These are phyloP conservation scores for Novumbra hubbsi DNA, from an alignment of 2,797 vertebrate genomes.

Conservation along the genomic window DNA sequence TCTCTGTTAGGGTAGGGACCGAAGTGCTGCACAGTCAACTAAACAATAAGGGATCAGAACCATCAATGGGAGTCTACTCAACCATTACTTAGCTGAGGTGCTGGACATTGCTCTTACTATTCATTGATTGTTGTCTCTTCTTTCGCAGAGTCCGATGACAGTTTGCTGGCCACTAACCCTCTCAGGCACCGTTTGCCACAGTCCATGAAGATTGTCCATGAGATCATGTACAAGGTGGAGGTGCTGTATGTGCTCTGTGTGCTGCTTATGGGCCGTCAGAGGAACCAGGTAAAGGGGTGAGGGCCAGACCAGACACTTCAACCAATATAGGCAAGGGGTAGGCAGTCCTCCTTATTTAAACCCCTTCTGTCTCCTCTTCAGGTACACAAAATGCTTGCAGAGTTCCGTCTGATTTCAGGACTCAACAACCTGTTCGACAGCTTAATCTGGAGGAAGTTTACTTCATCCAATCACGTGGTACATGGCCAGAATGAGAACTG, in stretches of 20 bases:
- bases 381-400: slow-evolving; percentile 98
- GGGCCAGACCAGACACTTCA: background rate
- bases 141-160: slow-evolving; percentile 89
- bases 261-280: slow-evolving; percentile 94
- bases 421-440: slow-evolving; percentile 98
- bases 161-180: slow-evolving; percentile 85
- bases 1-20: too few species aligned
- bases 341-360: background rate
- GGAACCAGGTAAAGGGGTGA: slow-evolving; percentile 85
- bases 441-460: slow-evolving; percentile 97
- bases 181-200: slow-evolving; percentile 89
- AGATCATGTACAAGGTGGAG: slow-evolving; percentile 99
- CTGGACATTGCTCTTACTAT: too few species aligned
- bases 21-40: too few species aligned
- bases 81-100: too few species aligned
- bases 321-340: background rate
- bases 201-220: slow-evolving; percentile 99
- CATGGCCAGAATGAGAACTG: slow-evolving; percentile 98
- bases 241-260: slow-evolving; percentile 97
- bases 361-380: slow-evolving; percentile 46
- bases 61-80: too few species aligned
- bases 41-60: too few species aligned
- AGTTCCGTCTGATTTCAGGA: slow-evolving; percentile 95
- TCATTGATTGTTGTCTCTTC: too few species aligned
- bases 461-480: slow-evolving; percentile 85